These are phyloP conservation scores for Hiodon alosoides DNA, from an alignment of 2,113 vertebrate genomes.

Conservation along the genomic window DNA sequence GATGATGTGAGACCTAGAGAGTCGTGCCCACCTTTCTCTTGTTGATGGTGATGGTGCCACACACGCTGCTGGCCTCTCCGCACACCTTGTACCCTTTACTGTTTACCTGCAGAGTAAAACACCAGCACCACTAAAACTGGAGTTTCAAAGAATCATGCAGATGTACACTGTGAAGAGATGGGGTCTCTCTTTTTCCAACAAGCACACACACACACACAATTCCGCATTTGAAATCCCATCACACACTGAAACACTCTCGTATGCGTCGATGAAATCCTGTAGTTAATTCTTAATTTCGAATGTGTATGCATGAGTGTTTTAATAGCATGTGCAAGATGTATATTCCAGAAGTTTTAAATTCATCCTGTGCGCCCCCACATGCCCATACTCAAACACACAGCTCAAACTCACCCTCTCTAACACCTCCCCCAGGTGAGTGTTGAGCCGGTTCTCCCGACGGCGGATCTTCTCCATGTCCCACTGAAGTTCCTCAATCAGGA, in stretches of 20 bases:
- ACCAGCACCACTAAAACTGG: conserved; percentile 4
- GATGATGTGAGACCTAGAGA: neutral
- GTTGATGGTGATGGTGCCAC: conserved; percentile 94
- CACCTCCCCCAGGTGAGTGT: conserved; percentile 83
- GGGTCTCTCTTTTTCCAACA: too few relatives aligned
- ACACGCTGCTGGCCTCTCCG: conserved; percentile 90
- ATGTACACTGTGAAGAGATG: neutral
- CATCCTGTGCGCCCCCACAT: too few relatives aligned
- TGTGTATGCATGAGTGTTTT: too few relatives aligned
- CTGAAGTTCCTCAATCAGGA: conserved; percentile 87
- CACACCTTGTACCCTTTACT: conserved; percentile 97
- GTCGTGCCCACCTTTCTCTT: conserved; percentile 76
- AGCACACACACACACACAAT: too few relatives aligned
- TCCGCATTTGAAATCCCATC: too few relatives aligned
- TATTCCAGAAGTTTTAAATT: too few relatives aligned
- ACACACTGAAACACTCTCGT: neutral
- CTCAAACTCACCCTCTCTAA: conserved; percentile 75
- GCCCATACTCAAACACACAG: neutral
- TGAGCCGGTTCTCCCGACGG: conserved; percentile 85
- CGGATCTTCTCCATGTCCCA: conserved; percentile 97
- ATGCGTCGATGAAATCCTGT: too few relatives aligned
- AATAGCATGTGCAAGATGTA: too few relatives aligned
- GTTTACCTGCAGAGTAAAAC: conserved; percentile 71
- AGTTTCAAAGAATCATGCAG: neutral
- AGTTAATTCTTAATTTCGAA: too few relatives aligned